Conservation (phyloP, 1,140 invertebrate genomes). For the Palaemon carinicauda region DNA sequence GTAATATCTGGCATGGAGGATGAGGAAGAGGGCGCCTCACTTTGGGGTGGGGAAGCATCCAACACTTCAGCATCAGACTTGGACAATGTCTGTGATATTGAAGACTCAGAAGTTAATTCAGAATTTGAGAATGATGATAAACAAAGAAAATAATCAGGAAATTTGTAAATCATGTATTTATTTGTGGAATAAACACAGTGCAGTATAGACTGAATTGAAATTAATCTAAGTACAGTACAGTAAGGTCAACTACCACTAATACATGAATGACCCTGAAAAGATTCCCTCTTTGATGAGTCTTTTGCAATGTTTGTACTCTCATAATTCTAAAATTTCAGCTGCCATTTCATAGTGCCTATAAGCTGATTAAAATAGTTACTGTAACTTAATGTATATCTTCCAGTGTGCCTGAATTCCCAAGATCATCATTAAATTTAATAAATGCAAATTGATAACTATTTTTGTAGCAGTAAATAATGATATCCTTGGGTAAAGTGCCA, state of each 20-base stretch:
- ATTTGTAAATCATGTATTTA: background rate
- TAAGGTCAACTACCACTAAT: background rate
- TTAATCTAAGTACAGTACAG: background rate
- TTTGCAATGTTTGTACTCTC: background rate
- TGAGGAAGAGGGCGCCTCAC: constrained; percentile 76
- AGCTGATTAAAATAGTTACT: constrained; percentile 20
- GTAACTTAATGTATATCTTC: constrained; percentile 38
- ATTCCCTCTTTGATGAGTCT: background rate
- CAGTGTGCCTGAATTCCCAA: constrained; percentile 51
- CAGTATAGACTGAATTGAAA: background rate
- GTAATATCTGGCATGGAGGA: constrained; percentile 62
- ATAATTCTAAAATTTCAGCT: constrained; percentile 19
- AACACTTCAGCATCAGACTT: constrained; percentile 83
- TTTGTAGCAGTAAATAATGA: constrained; percentile 15
- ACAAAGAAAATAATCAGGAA: background rate
- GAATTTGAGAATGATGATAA: constrained; percentile 57
- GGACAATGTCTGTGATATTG: constrained; percentile 87
- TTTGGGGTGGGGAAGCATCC: constrained; percentile 74
- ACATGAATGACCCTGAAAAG: background rate
- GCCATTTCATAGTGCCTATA: constrained; percentile 51
- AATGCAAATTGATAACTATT: background rate
- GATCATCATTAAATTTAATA: constrained; percentile 28
- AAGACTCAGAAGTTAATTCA: constrained; percentile 78
- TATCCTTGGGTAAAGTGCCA: constrained; percentile 50
- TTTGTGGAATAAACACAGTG: background rate